phyloP scores from a whole-genome alignment of 1,140 invertebrate genomes.

The Augochlora pura region DNA sequence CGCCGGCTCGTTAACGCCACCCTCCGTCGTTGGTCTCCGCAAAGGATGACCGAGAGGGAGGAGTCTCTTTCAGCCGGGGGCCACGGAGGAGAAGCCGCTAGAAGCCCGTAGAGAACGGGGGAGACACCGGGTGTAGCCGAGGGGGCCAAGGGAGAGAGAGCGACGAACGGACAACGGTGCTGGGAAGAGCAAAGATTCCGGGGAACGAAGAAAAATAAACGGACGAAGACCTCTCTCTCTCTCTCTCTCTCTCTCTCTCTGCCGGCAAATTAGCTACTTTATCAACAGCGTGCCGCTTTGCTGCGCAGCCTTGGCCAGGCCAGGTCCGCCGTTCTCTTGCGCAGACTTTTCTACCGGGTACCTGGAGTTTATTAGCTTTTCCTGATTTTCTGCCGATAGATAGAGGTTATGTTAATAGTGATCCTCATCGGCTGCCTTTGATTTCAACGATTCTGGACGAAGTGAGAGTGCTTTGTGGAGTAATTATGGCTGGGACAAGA shows the following conservation, averaged over 20 bases:
- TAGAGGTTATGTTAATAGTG: not conserved
- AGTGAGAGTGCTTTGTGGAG: not conserved
- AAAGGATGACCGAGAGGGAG: slow-evolving; percentile 23
- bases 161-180: slow-evolving; percentile 2
- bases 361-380: slow-evolving; percentile 3
- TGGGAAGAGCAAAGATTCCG: slow-evolving; percentile 59
- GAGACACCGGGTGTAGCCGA: not conserved
- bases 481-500: not conserved
- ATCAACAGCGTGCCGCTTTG: slow-evolving; percentile 40
- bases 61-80: slow-evolving; percentile 37
- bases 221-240: slow-evolving; percentile 24
- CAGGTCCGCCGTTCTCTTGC: no score
- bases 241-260: no score
- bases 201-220: slow-evolving; percentile 55
- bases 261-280: slow-evolving; percentile 55
- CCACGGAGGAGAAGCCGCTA: slow-evolving; percentile 18
- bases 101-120: not conserved
- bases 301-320: not conserved
- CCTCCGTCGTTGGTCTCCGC: slow-evolving; percentile 45
- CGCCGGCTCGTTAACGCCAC: slow-evolving; percentile 62
- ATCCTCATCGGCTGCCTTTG: not conserved
- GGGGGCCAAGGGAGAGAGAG: not conserved
- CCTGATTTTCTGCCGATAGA: not conserved
- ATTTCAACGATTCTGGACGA: not conserved
- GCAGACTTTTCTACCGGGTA: not conserved